Evolutionary conservation across 2,888 invertebrate genomes (phyloP).

Genomic region (Cactoblastis cactorum): DNA sequence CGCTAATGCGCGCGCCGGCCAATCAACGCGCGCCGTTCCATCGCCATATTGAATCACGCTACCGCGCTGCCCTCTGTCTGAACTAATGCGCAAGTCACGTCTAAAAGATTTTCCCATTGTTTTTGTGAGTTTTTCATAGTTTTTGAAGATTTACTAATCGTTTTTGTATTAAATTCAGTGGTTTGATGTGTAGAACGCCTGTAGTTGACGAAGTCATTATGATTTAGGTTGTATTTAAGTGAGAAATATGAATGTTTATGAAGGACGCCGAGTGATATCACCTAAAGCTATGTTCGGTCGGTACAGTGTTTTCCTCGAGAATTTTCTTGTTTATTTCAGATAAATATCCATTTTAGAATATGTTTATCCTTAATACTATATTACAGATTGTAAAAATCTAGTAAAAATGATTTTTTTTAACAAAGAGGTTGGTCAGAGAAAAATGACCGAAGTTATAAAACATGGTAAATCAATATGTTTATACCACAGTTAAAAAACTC

Average conservation of each 20-base stretch:
- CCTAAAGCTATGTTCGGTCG: conserved; percentile 58
- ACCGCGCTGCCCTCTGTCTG: conserved; percentile 58
- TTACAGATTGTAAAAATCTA: background rate
- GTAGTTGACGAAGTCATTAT: conserved; percentile 26
- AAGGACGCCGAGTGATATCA: conserved; percentile 47
- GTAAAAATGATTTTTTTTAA: too few relatives aligned
- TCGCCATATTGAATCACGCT: conserved; percentile 74
- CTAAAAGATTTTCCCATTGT: conserved; percentile 56
- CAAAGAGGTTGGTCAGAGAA: too few relatives aligned
- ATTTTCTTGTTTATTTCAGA: conserved; percentile 21
- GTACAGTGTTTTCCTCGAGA: conserved; percentile 33
- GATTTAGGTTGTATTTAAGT: conserved; percentile 35
- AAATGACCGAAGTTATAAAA: too few relatives aligned
- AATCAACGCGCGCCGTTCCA: conserved; percentile 52
- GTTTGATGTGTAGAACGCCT: conserved; percentile 35
- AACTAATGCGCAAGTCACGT: conserved; percentile 52
- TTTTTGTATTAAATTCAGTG: conserved; percentile 45
- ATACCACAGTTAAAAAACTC: too few relatives aligned
- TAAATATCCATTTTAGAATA: background rate
- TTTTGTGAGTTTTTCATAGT: conserved; percentile 57
- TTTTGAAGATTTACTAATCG: conserved; percentile 38
- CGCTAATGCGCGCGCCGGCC: conserved; percentile 46
- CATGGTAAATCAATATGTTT: too few relatives aligned
- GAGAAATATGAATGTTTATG: conserved; percentile 34
- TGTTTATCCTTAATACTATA: background rate